Percentiles rank a stretch among this genome's conserved stretches.
These are phyloP conservation scores for Plebejus argus DNA, from an alignment of 2,888 invertebrate genomes.

Conservation along the genomic window DNA sequence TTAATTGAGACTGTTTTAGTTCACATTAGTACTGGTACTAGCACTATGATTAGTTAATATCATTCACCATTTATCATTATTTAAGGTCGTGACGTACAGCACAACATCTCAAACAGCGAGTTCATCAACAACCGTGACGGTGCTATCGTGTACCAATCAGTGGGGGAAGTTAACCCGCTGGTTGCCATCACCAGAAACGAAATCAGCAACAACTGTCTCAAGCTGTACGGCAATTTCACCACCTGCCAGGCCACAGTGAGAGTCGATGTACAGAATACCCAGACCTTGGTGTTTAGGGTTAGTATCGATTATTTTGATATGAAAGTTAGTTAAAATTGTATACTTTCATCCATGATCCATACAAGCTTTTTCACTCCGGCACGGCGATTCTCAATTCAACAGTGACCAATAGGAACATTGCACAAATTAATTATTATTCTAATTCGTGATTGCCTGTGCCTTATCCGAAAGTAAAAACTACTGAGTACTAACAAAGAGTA, in stretches of 20 bases:
- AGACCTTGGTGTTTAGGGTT: conserved; percentile 91
- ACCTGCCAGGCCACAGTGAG: conserved; percentile 91
- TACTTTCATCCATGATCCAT: no score
- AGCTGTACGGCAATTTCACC: conserved; percentile 96
- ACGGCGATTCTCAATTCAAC: no score
- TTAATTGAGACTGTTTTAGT: not conserved
- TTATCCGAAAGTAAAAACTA: no score
- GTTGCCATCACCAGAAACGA: conserved; percentile 93
- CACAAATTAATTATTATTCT: no score
- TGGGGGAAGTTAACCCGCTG: conserved; percentile 96
- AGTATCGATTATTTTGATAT: conserved; percentile 48
- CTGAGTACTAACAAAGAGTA: no score
- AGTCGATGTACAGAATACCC: conserved; percentile 96
- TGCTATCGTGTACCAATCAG: conserved; percentile 92
- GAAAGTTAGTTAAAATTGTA: no score
- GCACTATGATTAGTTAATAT: not conserved
- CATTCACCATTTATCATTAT: not conserved
- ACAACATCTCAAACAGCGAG: conserved; percentile 92
- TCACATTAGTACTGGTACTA: not conserved
- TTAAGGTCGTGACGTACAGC: conserved; percentile 93
- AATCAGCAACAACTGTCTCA: conserved; percentile 91
- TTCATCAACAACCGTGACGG: conserved; percentile 92
- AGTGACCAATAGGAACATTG: no score
- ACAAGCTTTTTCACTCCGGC: no score
- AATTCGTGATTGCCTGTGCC: no score